Conservation (phyloP, 2,797 vertebrate species). For the Sarcophilus harrisii region DNA sequence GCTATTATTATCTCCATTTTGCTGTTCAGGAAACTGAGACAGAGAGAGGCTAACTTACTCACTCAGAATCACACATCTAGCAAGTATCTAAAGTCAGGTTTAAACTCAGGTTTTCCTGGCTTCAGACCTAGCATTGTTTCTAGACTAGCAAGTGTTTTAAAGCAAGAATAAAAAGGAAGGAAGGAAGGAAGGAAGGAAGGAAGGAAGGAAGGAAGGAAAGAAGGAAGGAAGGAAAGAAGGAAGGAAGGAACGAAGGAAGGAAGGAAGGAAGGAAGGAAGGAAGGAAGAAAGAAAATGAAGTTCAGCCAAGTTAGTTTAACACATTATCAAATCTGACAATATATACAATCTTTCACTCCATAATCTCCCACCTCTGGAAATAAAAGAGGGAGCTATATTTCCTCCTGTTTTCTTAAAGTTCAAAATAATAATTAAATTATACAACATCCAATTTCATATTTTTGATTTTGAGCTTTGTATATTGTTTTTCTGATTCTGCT, state of each 20-base stretch:
- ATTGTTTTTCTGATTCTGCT: background rate
- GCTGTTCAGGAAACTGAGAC: background rate
- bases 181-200: too few species aligned
- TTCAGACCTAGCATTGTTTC: background rate
- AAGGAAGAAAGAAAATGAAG: background rate
- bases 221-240: too few species aligned
- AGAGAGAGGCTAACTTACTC: background rate
- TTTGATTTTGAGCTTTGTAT: background rate
- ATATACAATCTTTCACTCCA: background rate
- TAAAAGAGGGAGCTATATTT: background rate
- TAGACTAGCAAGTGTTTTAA: background rate
- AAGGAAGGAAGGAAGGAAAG: too few species aligned
- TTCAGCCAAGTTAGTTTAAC: background rate
- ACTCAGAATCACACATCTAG: background rate
- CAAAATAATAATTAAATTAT: background rate
- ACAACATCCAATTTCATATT: background rate
- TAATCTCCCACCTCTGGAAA: background rate
- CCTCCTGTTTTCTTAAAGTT: background rate
- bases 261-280: too few species aligned
- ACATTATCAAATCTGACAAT: background rate
- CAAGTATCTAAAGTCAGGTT: background rate
- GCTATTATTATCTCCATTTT: background rate
- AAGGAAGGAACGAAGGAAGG: too few species aligned
- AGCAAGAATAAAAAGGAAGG: background rate
- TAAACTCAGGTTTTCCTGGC: background rate